These are phyloP conservation scores for Steatornis caripensis DNA, from an alignment of 2,113 vertebrate genomes.

Conservation along the genomic window DNA sequence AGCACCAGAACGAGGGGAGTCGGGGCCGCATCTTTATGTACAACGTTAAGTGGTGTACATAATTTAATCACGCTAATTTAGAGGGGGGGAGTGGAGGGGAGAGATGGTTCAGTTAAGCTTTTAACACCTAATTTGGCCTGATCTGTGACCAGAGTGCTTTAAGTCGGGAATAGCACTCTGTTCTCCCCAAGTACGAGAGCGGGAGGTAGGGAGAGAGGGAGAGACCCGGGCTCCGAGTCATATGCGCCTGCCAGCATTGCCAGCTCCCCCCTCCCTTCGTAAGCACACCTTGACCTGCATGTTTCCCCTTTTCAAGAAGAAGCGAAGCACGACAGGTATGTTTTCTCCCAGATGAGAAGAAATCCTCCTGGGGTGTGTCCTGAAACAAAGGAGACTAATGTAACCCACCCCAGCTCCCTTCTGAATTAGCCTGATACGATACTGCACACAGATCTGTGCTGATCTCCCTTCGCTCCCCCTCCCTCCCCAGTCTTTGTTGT, in stretches of 20 bases:
- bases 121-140: slow-evolving; percentile 46
- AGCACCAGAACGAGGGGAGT: neutral
- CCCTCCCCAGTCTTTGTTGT: slow-evolving; percentile 45
- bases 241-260: neutral
- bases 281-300: slow-evolving; percentile 45
- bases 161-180: neutral
- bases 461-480: neutral
- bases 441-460: neutral
- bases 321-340: slow-evolving; percentile 28
- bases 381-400: slow-evolving; percentile 32
- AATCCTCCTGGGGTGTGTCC: slow-evolving; percentile 37
- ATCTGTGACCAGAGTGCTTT: slow-evolving; percentile 14
- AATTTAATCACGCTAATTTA: slow-evolving; percentile 49
- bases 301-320: slow-evolving; percentile 22
- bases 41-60: neutral
- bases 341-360: slow-evolving; percentile 29
- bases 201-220: neutral
- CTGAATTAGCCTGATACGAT: neutral
- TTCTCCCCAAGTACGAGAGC: neutral
- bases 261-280: neutral
- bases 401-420: neutral
- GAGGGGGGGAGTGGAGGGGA: neutral
- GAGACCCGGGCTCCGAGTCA: neutral
- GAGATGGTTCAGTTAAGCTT: slow-evolving; percentile 32
- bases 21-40: neutral